Evolutionary conservation across 2,113 vertebrate genomes (phyloP), one percentile per base, ranked within the genome.

Genomic region (Alligator mississippiensis): DNA sequence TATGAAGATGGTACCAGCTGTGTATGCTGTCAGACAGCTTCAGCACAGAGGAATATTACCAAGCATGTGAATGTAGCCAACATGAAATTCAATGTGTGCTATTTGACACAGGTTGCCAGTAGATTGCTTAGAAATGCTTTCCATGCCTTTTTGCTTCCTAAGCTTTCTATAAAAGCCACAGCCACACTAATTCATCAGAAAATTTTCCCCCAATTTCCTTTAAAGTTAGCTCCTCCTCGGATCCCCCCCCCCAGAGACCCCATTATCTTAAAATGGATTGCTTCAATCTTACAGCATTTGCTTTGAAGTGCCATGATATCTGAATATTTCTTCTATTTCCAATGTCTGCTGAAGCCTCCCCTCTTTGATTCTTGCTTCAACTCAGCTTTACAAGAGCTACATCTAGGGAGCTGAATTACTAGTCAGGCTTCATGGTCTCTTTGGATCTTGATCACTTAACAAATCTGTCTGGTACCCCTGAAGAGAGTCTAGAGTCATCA

Each of bases 301-400:
- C 63, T 93, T 76, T 62, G 63, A 63, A 24, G 10, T 6, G 28
- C 59, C 22, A 27, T 70, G n/a, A 72, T 24, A 54, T 19, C 14
- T 8, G 22, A 28, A 34, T 88, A 38, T 18, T 85, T 85, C 60
- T 8, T 27, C 1, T 55, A 47, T 47, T 47, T 47, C 47, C 47
- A 47, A 9, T 9, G 8, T 47, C 47, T 47, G 47, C 47, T 47
- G 47, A 47, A 47, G 47, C 47, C 9, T 6, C 34, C 70, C 7
- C 24, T 4, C n/a, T 74, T 24, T 1, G 0, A 34, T 27, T 2
- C 24, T 11, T 7, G n/a, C 6, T 6, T 72, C 1, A 1, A 2
- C 30, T 82, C 30, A 34, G 55, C 54, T 68, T 38, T 78, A 60
- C 38, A 82, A 30, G 55, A 72, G 17, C 5, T 38, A 14, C 13